Percentiles rank a stretch among this genome's conserved stretches.
Conservation (phyloP, 2,113 vertebrate species). For the Lophius piscatorius region DNA sequence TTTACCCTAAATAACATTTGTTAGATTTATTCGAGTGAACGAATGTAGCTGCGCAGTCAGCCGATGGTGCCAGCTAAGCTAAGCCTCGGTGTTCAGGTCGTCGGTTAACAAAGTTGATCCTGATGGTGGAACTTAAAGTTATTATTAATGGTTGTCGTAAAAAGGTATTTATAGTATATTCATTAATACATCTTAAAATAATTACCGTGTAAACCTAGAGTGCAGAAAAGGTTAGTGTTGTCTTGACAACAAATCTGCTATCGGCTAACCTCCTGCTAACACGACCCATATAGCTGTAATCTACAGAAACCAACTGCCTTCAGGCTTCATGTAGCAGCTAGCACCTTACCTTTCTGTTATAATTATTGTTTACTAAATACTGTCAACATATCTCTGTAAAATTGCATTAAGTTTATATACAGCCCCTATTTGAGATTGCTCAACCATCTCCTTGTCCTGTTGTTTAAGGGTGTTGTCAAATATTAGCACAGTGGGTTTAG, state of each 20-base stretch:
- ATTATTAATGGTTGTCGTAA: not conserved
- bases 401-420: too few species aligned
- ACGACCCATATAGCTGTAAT: conserved; percentile 8
- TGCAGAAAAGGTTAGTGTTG: not conserved
- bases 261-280: conserved; percentile 46
- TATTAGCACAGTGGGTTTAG: conserved; percentile 18
- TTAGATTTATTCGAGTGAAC: not conserved
- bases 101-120: conserved; percentile 45
- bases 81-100: conserved; percentile 12
- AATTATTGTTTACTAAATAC: too few species aligned
- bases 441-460: not conserved
- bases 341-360: not conserved
- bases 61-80: conserved; percentile 59
- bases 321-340: not conserved
- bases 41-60: not conserved
- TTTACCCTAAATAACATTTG: not conserved
- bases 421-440: too few species aligned
- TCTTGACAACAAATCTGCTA: conserved; percentile 12
- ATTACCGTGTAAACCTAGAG: accelerated
- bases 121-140: conserved; percentile 19
- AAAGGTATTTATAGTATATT: not conserved
- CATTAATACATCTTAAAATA: accelerated
- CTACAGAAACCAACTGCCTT: not conserved
- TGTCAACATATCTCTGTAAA: too few species aligned
- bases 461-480: not conserved